These are phyloP conservation scores for Halictus ligatus DNA, from an alignment of 2,888 invertebrate genomes.

Conservation along the genomic window DNA sequence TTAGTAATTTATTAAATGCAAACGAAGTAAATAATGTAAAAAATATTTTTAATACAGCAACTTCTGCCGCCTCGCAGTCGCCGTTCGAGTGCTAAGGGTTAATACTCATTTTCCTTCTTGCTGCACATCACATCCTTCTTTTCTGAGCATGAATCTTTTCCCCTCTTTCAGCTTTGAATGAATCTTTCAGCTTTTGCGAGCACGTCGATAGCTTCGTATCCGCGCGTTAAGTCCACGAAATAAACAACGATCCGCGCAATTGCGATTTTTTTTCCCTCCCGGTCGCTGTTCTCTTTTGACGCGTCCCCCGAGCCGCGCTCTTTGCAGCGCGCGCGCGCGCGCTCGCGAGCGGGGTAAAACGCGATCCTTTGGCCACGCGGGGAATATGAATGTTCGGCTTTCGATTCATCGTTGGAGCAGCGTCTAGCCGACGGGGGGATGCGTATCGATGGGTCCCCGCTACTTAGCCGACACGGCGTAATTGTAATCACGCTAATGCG, in stretches of 20 bases:
- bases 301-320: neutral
- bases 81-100: no score
- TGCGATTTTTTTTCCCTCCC: neutral
- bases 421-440: conserved; percentile 29
- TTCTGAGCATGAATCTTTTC: neutral
- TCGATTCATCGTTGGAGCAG: conserved; percentile 35
- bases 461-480: conserved; percentile 68
- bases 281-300: neutral
- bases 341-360: neutral
- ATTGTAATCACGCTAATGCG: conserved; percentile 77
- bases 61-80: no score
- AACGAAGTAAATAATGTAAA: no score
- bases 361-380: conserved; percentile 41
- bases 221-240: neutral
- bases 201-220: neutral
- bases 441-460: conserved; percentile 40
- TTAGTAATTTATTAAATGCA: no score
- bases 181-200: neutral
- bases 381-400: conserved; percentile 41
- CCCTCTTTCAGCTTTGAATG: no score
- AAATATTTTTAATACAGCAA: no score
- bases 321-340: neutral
- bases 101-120: no score
- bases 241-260: neutral
- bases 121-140: neutral